Conservation (phyloP, 30 jellyfish, hydroid and myxozoan genomes). For the Pelagia noctiluca region DNA sequence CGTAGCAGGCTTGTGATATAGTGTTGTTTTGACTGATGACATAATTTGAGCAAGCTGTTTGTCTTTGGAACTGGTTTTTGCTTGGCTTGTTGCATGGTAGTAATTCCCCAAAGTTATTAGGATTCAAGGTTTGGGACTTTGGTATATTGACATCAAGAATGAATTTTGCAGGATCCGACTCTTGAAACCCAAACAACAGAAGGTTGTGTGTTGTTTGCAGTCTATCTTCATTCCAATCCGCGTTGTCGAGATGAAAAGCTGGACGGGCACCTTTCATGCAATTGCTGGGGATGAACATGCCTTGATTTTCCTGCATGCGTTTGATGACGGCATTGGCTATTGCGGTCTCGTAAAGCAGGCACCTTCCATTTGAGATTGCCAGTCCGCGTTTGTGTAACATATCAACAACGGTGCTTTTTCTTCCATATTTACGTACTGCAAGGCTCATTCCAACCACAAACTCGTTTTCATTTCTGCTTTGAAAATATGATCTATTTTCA, state of each 20-base stretch:
- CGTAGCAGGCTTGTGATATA: conserved; percentile 2
- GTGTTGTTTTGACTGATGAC: background rate
- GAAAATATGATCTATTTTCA: background rate
- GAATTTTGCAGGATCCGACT: conserved; percentile 6
- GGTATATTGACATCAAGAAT: conserved; percentile 7
- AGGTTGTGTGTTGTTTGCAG: background rate
- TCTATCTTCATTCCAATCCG: conserved; percentile 5
- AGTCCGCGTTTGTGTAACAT: conserved; percentile 2
- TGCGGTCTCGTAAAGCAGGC: conserved; percentile 10
- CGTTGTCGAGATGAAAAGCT: background rate
- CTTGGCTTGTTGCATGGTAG: conserved; percentile 35
- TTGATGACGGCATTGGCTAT: conserved; percentile 6
- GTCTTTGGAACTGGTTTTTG: conserved; percentile 25
- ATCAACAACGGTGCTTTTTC: conserved; percentile 1
- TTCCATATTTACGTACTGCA: background rate
- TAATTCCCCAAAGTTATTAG: conserved; percentile 22
- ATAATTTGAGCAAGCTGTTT: conserved; percentile 15
- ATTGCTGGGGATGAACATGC: conserved; percentile 8
- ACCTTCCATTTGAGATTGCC: conserved; percentile 6
- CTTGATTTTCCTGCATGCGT: conserved; percentile 4
- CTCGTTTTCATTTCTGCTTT: background rate
- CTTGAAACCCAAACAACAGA: background rate
- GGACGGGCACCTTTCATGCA: conserved; percentile 10
- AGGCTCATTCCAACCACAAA: conserved; percentile 6
- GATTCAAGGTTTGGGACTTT: conserved; percentile 27